Evolutionary conservation across 1,140 invertebrate genomes (phyloP).

Genomic region (Caenorhabditis brenneri): DNA sequence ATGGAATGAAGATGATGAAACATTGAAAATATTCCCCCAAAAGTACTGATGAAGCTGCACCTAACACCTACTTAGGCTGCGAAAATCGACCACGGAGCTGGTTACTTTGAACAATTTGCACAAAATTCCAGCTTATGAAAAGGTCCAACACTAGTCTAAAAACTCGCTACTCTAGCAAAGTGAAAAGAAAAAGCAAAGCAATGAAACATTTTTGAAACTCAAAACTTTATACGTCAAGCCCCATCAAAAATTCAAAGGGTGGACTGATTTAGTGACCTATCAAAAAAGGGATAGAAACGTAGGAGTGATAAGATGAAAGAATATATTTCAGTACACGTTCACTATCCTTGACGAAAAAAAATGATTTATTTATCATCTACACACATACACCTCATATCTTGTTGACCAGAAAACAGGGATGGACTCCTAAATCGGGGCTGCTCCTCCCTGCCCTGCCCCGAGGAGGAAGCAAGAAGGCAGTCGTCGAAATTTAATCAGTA

Average conservation of each 20-base stretch:
- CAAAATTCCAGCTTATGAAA: no score
- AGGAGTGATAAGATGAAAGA: neutral
- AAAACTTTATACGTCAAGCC: neutral
- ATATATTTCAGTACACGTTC: neutral
- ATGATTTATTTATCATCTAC: neutral
- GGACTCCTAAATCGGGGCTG: neutral
- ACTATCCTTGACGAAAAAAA: neutral
- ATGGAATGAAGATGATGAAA: no score
- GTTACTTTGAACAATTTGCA: no score
- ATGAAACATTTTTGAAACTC: neutral
- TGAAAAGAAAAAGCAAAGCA: neutral
- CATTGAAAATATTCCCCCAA: no score
- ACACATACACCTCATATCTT: neutral
- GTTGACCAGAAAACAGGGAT: neutral
- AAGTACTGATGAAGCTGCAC: no score
- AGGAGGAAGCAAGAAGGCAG: neutral
- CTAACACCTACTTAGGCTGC: no score
- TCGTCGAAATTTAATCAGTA: constrained; percentile 22
- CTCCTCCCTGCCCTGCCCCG: neutral
- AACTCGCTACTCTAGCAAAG: no score
- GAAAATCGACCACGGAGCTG: no score
- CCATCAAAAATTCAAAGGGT: neutral
- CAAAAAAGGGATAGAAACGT: neutral
- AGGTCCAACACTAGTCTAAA: no score
- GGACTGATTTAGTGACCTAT: neutral